Conservation (phyloP, 2,888 invertebrate genomes). For the Marasmarcha lunaedactyla region DNA sequence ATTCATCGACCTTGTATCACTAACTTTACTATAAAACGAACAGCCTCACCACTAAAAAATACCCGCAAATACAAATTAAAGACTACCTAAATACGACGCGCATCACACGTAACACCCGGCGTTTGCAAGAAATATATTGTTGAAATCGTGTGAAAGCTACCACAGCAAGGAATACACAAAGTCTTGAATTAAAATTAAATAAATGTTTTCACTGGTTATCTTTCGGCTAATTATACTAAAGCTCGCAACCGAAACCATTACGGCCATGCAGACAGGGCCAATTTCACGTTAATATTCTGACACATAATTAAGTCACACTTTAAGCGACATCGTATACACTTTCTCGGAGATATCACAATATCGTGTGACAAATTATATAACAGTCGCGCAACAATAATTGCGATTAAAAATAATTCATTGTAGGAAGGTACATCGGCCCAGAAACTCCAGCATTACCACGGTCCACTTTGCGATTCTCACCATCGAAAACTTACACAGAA, state of each 20-base stretch:
- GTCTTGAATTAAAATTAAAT: slow-evolving; percentile 11
- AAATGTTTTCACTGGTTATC: slow-evolving; percentile 15
- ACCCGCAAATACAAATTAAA: no score
- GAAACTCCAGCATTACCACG: not conserved
- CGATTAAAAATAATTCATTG: slow-evolving; percentile 30
- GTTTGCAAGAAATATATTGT: slow-evolving; percentile 13
- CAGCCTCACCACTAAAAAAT: no score
- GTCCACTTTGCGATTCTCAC: not conserved
- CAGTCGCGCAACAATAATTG: slow-evolving; percentile 25
- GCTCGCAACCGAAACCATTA: slow-evolving; percentile 22
- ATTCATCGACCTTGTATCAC: not conserved
- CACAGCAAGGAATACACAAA: slow-evolving; percentile 16
- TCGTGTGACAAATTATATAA: slow-evolving; percentile 44
- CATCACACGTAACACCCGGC: no score
- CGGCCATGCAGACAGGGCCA: slow-evolving; percentile 16
- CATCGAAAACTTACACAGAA: slow-evolving; percentile 20
- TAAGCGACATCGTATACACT: slow-evolving; percentile 24
- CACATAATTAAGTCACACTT: slow-evolving; percentile 28
- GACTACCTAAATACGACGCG: no score
- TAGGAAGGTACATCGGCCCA: slow-evolving; percentile 15
- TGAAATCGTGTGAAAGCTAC: slow-evolving; percentile 42
- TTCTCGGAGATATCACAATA: slow-evolving; percentile 36
- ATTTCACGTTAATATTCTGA: slow-evolving; percentile 25
- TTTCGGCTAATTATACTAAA: slow-evolving; percentile 17
- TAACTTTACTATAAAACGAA: not conserved